Conservation (phyloP, 1,140 invertebrate genomes). For the Leptinotarsa texana region DNA sequence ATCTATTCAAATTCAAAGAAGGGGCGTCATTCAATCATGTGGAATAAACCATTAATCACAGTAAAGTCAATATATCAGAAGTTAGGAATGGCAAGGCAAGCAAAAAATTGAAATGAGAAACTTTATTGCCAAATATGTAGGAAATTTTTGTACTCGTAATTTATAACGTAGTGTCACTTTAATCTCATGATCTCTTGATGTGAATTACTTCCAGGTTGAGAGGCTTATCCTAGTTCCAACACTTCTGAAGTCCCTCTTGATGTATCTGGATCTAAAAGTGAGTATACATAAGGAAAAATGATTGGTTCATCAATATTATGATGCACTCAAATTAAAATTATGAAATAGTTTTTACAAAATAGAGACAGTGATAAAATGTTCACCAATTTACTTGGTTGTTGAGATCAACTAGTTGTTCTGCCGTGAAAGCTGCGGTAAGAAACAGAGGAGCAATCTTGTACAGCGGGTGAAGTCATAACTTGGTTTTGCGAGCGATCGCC, state of each 20-base stretch:
- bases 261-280: conserved; percentile 59
- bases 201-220: conserved; percentile 62
- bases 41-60: background rate
- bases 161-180: background rate
- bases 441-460: too few relatives aligned
- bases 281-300: conserved; percentile 20
- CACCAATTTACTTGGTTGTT: too few relatives aligned
- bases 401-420: too few relatives aligned
- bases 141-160: background rate
- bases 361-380: too few relatives aligned
- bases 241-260: conserved; percentile 73
- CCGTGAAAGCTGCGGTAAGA: too few relatives aligned
- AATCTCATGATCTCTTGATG: background rate
- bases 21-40: background rate
- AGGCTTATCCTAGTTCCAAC: conserved; percentile 83
- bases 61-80: conserved; percentile 6
- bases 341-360: too few relatives aligned
- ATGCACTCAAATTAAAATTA: too few relatives aligned
- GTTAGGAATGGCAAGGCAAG: background rate
- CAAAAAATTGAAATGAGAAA: conserved; percentile 1
- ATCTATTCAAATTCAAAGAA: background rate
- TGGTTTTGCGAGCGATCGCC: too few relatives aligned
- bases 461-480: too few relatives aligned
- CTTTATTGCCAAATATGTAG: conserved; percentile 1
- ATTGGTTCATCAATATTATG: background rate